Percentiles rank a stretch among this genome's conserved stretches.
Conservation (phyloP, 1,140 invertebrate genomes). For the Aphelenchoides avenae region DNA sequence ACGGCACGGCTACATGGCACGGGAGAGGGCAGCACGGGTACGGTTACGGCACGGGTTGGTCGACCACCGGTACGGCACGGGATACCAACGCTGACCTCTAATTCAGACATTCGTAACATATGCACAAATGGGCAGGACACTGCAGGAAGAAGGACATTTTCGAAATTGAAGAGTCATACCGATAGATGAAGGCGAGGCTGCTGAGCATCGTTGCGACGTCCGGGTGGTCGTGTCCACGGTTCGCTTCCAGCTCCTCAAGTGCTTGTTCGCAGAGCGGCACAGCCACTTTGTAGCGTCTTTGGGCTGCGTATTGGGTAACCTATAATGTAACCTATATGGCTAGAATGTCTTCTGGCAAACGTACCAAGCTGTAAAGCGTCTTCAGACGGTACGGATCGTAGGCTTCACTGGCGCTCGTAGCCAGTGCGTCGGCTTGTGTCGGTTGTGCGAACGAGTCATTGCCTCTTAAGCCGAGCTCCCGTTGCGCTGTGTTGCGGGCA, state of each 20-base stretch:
- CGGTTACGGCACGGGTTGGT: no score
- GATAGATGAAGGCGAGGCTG: constrained; percentile 94
- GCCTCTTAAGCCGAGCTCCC: constrained; percentile 50
- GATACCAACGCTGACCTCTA: no score
- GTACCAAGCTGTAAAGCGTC: constrained; percentile 81
- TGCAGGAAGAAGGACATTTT: constrained; percentile 3
- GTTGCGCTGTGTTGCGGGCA: constrained; percentile 44
- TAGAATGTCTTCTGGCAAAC: constrained; percentile 20
- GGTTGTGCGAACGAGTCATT: constrained; percentile 42
- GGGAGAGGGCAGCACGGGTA: no score
- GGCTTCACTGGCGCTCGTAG: constrained; percentile 88
- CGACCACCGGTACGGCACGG: no score
- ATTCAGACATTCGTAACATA: no score
- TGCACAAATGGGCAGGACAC: no score
- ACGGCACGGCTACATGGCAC: no score
- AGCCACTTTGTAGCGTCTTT: constrained; percentile 94
- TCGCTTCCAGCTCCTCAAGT: constrained; percentile 96
- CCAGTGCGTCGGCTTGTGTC: constrained; percentile 68
- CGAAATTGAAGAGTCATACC: constrained; percentile 62
- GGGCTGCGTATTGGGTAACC: constrained; percentile 97
- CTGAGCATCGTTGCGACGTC: constrained; percentile 99
- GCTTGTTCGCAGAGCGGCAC: constrained; percentile 99
- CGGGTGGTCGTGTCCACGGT: constrained; percentile 73
- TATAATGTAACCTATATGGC: constrained; percentile 27
- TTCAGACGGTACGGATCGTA: constrained; percentile 89